Evolutionary conservation across 2,113 vertebrate genomes (phyloP).

Genomic region (Helogale parvula): DNA sequence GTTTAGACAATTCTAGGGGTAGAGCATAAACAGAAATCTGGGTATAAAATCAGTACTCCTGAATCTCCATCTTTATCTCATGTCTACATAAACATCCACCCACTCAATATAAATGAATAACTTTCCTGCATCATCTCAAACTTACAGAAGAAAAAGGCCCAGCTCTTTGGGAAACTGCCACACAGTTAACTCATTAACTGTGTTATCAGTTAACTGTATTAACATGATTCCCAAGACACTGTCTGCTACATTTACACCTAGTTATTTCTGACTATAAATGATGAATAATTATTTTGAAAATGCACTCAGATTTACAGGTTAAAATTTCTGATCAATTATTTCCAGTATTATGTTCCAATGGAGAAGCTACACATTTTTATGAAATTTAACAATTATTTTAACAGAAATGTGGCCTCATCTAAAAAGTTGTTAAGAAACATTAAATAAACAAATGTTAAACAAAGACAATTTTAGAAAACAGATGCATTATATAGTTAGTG

Average conservation of each 20-base stretch:
- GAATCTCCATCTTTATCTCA: not conserved
- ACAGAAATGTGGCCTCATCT: not conserved
- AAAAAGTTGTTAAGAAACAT: not conserved
- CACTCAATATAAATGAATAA: not conserved
- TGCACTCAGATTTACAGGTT: not conserved
- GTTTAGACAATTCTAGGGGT: not conserved
- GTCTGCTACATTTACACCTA: not conserved
- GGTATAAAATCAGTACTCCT: not conserved
- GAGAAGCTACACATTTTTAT: not conserved
- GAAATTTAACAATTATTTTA: not conserved
- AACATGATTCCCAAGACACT: not conserved
- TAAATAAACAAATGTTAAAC: not conserved
- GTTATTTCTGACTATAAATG: not conserved
- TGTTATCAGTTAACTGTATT: too few relatives aligned
- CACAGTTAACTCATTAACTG: not conserved
- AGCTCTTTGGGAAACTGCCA: not conserved
- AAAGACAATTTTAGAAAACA: conserved; percentile 25
- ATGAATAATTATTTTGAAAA: not conserved
- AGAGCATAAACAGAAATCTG: not conserved
- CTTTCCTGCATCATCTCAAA: not conserved
- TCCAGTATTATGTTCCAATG: not conserved
- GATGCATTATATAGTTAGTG: not conserved
- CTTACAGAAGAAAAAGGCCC: not conserved
- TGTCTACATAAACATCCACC: not conserved
- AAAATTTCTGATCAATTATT: not conserved